Conservation (phyloP, 2,113 vertebrate species). For the Salvator merianae region DNA sequence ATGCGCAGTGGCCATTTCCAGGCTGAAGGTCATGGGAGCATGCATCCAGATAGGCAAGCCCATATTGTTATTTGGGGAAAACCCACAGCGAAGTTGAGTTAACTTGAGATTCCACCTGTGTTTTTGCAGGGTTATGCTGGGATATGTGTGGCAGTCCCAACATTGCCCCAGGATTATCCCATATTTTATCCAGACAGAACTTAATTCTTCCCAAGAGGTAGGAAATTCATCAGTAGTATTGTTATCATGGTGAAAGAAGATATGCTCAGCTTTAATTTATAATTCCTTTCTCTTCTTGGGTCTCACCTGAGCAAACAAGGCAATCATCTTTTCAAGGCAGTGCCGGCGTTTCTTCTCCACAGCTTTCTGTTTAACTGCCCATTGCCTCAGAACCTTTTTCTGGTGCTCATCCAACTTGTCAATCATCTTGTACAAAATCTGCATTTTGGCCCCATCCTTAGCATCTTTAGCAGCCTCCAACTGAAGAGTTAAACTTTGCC, state of each 20-base stretch:
- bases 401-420: constrained; percentile 57
- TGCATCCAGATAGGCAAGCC: too few species aligned
- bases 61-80: too few species aligned
- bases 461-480: constrained; percentile 53
- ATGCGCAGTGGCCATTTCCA: too few species aligned
- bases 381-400: constrained; percentile 52
- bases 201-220: background rate
- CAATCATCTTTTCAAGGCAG: constrained; percentile 49
- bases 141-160: too few species aligned
- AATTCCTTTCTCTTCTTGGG: background rate
- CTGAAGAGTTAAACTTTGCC: constrained; percentile 51
- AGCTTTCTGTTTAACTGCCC: constrained; percentile 52
- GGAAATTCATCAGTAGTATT: background rate
- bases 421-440: constrained; percentile 48
- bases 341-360: constrained; percentile 44
- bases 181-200: too few species aligned
- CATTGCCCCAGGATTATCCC: too few species aligned
- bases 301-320: constrained; percentile 60
- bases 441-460: constrained; percentile 54
- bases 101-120: too few species aligned
- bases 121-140: too few species aligned
- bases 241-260: background rate
- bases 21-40: too few species aligned
- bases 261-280: background rate
- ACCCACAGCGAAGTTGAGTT: too few species aligned